Conservation (phyloP, 2,797 vertebrate species). For the Meriones psammophilus region DNA sequence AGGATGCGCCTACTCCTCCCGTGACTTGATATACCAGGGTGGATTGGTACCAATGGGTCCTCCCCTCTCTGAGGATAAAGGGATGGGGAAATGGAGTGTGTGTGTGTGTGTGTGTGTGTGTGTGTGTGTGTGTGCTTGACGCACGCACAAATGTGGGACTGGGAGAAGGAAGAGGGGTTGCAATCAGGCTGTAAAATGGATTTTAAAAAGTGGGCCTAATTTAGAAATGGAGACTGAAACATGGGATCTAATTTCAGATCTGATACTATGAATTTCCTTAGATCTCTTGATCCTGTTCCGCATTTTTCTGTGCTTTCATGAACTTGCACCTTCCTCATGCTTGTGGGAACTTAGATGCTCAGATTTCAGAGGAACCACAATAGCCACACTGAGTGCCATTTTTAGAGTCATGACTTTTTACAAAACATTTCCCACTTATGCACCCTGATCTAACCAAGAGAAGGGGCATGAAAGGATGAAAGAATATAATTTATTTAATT, state of each 20-base stretch:
- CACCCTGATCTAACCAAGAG: conserved; percentile 38
- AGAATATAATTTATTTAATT: not conserved
- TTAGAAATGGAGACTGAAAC: not conserved
- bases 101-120: no score
- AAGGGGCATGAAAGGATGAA: not conserved
- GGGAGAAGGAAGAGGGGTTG: no score
- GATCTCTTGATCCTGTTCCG: not conserved
- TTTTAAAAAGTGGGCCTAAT: not conserved
- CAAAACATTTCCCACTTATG: conserved; percentile 8
- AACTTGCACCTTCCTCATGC: not conserved
- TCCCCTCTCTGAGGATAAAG: not conserved
- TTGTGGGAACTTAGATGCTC: not conserved
- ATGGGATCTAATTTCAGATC: not conserved
- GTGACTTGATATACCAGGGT: no score
- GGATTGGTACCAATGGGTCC: no score
- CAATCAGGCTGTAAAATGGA: no score
- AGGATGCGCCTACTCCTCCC: no score
- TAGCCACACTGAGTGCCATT: not conserved
- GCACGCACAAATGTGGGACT: no score
- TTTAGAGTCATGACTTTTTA: conserved; percentile 34
- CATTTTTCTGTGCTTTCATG: not conserved
- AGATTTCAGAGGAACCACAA: conserved; percentile 3
- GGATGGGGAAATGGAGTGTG: no score
- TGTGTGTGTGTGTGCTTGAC: no score
- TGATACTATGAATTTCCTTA: not conserved